Evolutionary conservation across 2,888 invertebrate genomes (phyloP).

Genomic region (Merodon equestris): DNA sequence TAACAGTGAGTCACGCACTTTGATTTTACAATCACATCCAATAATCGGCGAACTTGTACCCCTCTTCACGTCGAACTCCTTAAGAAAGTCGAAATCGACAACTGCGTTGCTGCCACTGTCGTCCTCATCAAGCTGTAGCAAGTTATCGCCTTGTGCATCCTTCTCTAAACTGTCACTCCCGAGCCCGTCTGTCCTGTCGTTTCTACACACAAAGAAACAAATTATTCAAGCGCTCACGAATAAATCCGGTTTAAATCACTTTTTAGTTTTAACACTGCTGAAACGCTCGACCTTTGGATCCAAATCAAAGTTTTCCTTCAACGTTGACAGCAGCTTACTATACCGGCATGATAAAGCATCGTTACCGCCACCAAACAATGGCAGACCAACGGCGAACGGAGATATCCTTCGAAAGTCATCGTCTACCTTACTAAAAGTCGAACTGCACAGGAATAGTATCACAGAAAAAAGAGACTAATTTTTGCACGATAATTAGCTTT

Average conservation of each 20-base stretch:
- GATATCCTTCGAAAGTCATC: conserved; percentile 38
- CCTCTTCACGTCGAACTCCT: conserved; percentile 71
- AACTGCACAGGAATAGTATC: conserved; percentile 47
- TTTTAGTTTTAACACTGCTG: conserved; percentile 54
- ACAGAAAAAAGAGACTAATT: conserved; percentile 48
- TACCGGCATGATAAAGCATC: conserved; percentile 37
- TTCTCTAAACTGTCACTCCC: conserved; percentile 45
- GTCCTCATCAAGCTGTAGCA: background rate
- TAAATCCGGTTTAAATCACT: conserved; percentile 41
- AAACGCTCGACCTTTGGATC: conserved; percentile 31
- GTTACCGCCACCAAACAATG: background rate
- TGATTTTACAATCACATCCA: conserved; percentile 77
- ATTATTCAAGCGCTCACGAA: conserved; percentile 20
- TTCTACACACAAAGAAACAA: conserved; percentile 40
- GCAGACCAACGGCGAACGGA: conserved; percentile 16
- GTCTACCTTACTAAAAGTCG: conserved; percentile 32
- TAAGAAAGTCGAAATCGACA: conserved; percentile 48
- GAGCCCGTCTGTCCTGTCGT: background rate
- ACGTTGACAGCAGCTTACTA: conserved; percentile 30
- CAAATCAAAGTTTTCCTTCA: conserved; percentile 34
- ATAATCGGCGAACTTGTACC: conserved; percentile 62
- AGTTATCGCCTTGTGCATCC: conserved; percentile 17
- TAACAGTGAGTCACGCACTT: conserved; percentile 70
- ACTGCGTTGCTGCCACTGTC: background rate
- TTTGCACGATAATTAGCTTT: conserved; percentile 7